phyloP scores from a whole-genome alignment of 2,797 vertebrate genomes.

The Parotocinclus haroldoi region DNA sequence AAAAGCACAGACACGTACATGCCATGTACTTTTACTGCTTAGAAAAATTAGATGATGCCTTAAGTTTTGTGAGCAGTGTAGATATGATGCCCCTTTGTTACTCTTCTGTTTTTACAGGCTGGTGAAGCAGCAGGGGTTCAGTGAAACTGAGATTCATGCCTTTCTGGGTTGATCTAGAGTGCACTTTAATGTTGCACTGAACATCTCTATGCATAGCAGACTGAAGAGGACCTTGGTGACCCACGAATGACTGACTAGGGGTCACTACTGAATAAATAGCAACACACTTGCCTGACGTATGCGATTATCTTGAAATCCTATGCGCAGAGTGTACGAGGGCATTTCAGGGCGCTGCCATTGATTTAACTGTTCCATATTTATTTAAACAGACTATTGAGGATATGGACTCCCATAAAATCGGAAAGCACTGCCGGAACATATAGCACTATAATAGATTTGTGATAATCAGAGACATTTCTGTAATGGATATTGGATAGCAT shows the following conservation, averaged over 20 bases:
- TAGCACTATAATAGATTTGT: neutral
- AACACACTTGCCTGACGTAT: neutral
- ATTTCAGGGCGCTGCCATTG: neutral
- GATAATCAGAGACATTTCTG: neutral
- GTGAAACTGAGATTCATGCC: slow-evolving; percentile 77
- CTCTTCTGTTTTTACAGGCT: slow-evolving; percentile 63
- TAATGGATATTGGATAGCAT: too few relatives aligned
- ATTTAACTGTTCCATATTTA: too few relatives aligned
- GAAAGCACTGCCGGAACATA: neutral
- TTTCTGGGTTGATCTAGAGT: slow-evolving; percentile 75
- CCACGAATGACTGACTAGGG: neutral
- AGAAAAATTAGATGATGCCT: too few relatives aligned
- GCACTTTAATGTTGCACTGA: neutral
- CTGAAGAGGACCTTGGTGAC: neutral
- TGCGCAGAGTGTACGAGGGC: neutral
- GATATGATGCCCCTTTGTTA: neutral
- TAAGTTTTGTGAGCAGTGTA: too few relatives aligned
- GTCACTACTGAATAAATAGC: neutral
- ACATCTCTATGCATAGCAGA: slow-evolving; percentile 35
- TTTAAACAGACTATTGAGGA: neutral
- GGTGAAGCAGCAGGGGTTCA: slow-evolving; percentile 80
- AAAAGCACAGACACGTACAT: too few relatives aligned
- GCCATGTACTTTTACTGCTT: too few relatives aligned
- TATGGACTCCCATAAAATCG: neutral
- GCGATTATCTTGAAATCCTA: slow-evolving; percentile 12